Base-by-base conservation (phyloP, 2,888 invertebrate genomes). In the Polylopha cassiicola region DNA sequence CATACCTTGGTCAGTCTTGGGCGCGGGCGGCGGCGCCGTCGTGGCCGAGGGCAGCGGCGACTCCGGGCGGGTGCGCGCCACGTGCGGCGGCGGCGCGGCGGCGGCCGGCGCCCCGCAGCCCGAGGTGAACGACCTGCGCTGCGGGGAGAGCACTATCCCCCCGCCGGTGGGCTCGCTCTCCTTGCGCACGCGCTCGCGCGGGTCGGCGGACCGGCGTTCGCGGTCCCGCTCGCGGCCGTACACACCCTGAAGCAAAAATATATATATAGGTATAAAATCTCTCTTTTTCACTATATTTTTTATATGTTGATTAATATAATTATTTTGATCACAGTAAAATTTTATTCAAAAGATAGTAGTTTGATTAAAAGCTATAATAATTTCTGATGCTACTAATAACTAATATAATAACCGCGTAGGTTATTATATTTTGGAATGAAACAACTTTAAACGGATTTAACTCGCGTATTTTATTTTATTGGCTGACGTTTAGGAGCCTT, bases 141-240 rank as follows among this genome's bases (percentile, higher is more conserved):
- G 95, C 33, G 95, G 95, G 52, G 94, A 93, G 58, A 95, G 82
- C 52, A 95, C 92, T 54, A 95, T 93, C 32, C 92, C 92, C 42
- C 72, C 70, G 34, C 61, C 72, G 50, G 65, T 69, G 16, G 75
- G 61, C 72, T 93, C 93, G 68, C 91, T 91, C 73, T 94, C 93
- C 71, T 94, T 94, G 50, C 92, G 91, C 32, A 94, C 87, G 30
- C 94, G 89, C 67, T 94, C 94, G 46, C 92, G 88, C 3, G 91
- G 92, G 69, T 92, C 92, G 22, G 80, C 84, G 5, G 89, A 86
- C 7, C 91, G 87, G 41, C 80, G 73, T 58, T 73, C 74, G 34
- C 73, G 70, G 16, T 61, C 65, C 1, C 73, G 65, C 36, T 73
- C 75, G 33, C 72, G 70, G 0, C 72, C 73, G 61, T 72, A 80